phyloP scores from a whole-genome alignment of 2,797 vertebrate species.

The Lacerta bilineata region DNA sequence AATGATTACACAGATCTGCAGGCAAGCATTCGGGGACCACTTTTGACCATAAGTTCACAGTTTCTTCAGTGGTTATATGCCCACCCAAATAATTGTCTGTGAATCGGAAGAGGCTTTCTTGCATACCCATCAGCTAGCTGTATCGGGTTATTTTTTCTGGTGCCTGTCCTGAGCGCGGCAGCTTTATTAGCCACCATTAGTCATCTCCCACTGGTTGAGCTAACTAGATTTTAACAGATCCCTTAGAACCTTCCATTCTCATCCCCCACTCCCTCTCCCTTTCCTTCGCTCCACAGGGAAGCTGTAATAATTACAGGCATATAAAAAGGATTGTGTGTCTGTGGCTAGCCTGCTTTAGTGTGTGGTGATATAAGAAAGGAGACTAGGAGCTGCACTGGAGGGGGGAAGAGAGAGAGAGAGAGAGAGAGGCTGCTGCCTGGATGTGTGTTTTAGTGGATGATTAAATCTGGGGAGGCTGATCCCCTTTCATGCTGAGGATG shows the following conservation, averaged over 20 bases:
- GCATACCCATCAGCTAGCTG: conserved; percentile 37
- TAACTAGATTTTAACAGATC: conserved; percentile 60
- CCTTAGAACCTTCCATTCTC: conserved; percentile 41
- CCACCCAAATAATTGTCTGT: conserved; percentile 8
- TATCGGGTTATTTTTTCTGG: conserved; percentile 23
- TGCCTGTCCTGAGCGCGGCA: background rate
- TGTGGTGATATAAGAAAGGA: conserved; percentile 43
- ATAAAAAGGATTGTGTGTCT: conserved; percentile 43
- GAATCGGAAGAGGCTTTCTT: conserved; percentile 28
- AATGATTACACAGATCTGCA: background rate
- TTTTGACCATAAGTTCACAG: conserved; percentile 15
- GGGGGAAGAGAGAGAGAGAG: no score
- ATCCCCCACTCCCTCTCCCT: background rate
- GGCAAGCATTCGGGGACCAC: background rate
- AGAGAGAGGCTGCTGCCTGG: conserved; percentile 6
- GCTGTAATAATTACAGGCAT: conserved; percentile 32
- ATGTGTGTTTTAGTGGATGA: conserved; percentile 56
- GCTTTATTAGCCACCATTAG: conserved; percentile 18
- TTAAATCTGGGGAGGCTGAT: conserved; percentile 67
- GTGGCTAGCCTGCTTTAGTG: conserved; percentile 9
- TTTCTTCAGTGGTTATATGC: conserved; percentile 24
- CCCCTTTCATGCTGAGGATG: conserved; percentile 72
- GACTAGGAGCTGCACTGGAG: conserved; percentile 20
- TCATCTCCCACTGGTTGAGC: conserved; percentile 42
- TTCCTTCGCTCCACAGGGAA: conserved; percentile 9